A percentile compares a stretch with the other conserved stretches of the same genome.
These are phyloP conservation scores for Philopotamus ludificatus DNA, from an alignment of 1,140 invertebrate genomes.

Conservation along the genomic window DNA sequence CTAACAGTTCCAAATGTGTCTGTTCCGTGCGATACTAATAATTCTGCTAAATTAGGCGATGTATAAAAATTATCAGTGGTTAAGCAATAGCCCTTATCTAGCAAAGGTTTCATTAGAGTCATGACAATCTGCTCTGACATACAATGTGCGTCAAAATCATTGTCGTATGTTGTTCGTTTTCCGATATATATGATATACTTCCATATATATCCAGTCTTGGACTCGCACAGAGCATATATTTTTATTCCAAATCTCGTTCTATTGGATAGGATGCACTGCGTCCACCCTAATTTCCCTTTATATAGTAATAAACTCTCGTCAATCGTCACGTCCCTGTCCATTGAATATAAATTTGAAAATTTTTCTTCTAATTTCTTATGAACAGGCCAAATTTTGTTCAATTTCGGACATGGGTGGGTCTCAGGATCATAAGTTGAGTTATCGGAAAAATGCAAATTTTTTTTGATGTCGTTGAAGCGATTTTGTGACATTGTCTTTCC, in stretches of 20 bases:
- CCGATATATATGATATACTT: neutral
- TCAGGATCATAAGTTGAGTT: conserved; percentile 3
- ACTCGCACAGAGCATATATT: conserved; percentile 1
- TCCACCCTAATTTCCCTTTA: neutral
- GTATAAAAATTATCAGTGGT: conserved; percentile 4
- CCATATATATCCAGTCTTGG: conserved; percentile 8
- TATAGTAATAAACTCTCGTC: conserved; percentile 16
- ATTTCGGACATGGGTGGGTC: conserved; percentile 4
- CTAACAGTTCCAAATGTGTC: neutral
- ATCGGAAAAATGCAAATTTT: conserved; percentile 11
- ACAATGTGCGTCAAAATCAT: neutral
- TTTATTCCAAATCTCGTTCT: conserved; percentile 8
- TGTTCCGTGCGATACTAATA: neutral
- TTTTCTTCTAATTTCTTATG: conserved; percentile 1
- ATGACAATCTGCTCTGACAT: conserved; percentile 2
- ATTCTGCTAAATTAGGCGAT: neutral
- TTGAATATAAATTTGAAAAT: neutral
- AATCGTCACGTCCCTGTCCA: neutral
- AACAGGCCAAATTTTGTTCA: conserved; percentile 10
- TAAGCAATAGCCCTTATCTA: conserved; percentile 10
- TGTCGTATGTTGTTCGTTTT: conserved; percentile 4
- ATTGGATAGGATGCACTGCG: neutral
- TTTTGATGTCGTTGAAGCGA: neutral
- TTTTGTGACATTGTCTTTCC: neutral
- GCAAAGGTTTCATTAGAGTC: neutral